A percentile compares a stretch with the other conserved stretches of the same genome.
Conservation (phyloP, 1,140 invertebrate species). For the Palaemon carinicauda region DNA sequence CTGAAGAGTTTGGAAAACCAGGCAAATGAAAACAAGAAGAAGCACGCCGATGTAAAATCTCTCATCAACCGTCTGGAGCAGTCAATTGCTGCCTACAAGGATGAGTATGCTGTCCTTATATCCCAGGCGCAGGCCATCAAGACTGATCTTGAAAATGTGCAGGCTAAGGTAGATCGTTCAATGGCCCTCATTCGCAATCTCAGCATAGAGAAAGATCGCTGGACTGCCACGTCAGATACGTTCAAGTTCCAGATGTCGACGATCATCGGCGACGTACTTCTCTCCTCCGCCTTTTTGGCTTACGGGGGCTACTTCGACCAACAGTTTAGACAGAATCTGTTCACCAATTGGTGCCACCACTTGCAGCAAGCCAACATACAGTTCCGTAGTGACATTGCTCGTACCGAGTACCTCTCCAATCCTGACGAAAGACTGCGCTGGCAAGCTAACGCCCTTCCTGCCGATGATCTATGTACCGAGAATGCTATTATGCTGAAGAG, state of each 20-base stretch:
- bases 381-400: conserved; percentile 89
- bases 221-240: conserved; percentile 96
- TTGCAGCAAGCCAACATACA: conserved; percentile 87
- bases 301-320: conserved; percentile 99
- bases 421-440: conserved; percentile 97
- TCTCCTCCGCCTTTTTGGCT: conserved; percentile 92
- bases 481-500: conserved; percentile 99
- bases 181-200: conserved; percentile 93
- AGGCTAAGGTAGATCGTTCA: conserved; percentile 96
- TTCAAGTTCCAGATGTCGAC: conserved; percentile 98
- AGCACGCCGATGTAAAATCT: conserved; percentile 84
- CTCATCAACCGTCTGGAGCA: conserved; percentile 91
- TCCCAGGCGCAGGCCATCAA: conserved; percentile 99
- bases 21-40: conserved; percentile 88
- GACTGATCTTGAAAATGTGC: conserved; percentile 94
- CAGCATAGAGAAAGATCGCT: conserved; percentile 93
- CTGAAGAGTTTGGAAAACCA: conserved; percentile 88
- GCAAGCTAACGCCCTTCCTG: conserved; percentile 96
- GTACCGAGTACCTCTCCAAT: conserved; percentile 98
- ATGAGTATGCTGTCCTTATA: conserved; percentile 98
- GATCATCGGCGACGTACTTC: conserved; percentile 95
- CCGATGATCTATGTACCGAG: conserved; percentile 98
- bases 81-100: conserved; percentile 96
- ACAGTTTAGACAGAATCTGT: conserved; percentile 92
- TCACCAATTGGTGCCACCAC: conserved; percentile 94